Conservation (phyloP, 2,113 vertebrate genomes). For the Crypturellus undulatus region DNA sequence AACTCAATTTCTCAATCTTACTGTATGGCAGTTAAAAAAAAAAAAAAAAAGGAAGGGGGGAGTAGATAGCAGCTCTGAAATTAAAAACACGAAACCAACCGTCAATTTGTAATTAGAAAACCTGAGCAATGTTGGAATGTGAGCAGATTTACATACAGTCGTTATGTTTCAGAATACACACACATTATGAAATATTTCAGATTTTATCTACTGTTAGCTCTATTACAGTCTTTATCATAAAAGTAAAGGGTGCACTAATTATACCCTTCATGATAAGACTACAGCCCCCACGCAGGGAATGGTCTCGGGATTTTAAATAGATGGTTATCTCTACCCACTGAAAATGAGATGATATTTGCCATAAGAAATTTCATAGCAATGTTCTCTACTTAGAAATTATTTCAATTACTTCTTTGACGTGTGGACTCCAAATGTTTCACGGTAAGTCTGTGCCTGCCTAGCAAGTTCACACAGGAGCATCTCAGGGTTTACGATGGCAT, state of each 20-base stretch:
- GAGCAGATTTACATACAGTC: neutral
- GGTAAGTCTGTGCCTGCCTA: neutral
- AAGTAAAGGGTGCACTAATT: neutral
- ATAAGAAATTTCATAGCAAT: neutral
- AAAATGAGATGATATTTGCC: neutral
- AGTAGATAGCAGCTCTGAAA: slow-evolving; percentile 32
- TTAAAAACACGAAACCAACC: slow-evolving; percentile 38
- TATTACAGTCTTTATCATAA: neutral
- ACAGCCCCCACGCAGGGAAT: neutral
- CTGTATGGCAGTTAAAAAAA: slow-evolving; percentile 38
- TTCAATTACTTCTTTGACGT: slow-evolving; percentile 32
- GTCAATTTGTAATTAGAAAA: slow-evolving; percentile 61
- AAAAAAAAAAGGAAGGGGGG: neutral
- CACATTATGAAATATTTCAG: neutral
- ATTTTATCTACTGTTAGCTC: neutral
- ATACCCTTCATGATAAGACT: neutral
- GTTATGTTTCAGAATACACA: neutral
- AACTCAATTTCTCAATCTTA: slow-evolving; percentile 75
- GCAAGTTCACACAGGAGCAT: neutral
- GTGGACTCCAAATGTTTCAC: slow-evolving; percentile 23
- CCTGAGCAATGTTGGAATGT: neutral
- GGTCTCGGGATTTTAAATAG: neutral
- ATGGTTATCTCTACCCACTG: neutral
- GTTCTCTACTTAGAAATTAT: slow-evolving; percentile 23
- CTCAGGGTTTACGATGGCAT: neutral